Percentiles rank a stretch among this genome's conserved stretches.
phyloP scores from a whole-genome alignment of 1,140 invertebrate species.

The Megalonaias nervosa region DNA sequence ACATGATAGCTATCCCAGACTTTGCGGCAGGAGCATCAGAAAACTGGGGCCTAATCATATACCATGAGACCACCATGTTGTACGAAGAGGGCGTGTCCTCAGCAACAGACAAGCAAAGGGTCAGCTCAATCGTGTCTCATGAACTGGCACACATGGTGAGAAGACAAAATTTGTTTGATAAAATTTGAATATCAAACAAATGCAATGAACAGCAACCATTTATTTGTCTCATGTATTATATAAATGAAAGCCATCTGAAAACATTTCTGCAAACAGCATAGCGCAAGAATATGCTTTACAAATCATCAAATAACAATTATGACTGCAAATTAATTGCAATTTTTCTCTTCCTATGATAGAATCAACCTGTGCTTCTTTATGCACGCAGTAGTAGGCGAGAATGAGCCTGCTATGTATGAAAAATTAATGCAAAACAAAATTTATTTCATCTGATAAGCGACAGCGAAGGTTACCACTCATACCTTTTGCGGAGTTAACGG shows the following conservation, averaged over 20 bases:
- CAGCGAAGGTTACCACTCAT: no score
- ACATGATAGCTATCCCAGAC: slow-evolving; percentile 91
- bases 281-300: not conserved
- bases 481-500: no score
- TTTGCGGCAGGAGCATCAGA: slow-evolving; percentile 97
- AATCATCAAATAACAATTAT: not conserved
- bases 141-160: slow-evolving; percentile 84
- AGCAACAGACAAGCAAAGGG: slow-evolving; percentile 75
- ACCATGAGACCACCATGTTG: slow-evolving; percentile 86
- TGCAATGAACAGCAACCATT: no score
- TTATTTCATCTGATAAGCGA: no score
- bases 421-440: no score
- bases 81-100: slow-evolving; percentile 74
- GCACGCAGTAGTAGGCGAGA: no score
- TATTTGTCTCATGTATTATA: not conserved
- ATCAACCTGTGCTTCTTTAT: no score
- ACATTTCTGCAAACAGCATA: not conserved
- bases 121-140: slow-evolving; percentile 85
- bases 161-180: no score
- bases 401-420: no score
- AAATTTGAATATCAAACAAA: no score
- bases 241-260: not conserved
- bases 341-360: not conserved
- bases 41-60: slow-evolving; percentile 93
- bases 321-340: not conserved